phyloP scores from a whole-genome alignment of 2,888 invertebrate species.

The Phortica magna region DNA sequence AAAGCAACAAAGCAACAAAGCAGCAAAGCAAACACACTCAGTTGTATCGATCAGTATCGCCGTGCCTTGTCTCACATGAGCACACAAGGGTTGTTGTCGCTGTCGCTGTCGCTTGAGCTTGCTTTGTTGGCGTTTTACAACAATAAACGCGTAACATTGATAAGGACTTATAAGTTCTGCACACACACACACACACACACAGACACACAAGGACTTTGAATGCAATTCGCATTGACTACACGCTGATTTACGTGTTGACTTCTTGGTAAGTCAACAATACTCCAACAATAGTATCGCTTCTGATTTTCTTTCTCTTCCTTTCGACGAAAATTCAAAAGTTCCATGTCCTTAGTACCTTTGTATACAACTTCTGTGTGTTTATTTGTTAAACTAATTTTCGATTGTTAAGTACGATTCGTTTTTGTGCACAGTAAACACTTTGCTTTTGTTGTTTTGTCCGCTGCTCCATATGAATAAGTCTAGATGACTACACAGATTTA shows the following conservation, averaged over 20 bases:
- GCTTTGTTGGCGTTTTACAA: neutral
- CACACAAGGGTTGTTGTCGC: neutral
- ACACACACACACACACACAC: neutral
- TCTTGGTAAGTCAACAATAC: conserved; percentile 27
- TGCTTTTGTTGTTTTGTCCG: too few relatives aligned
- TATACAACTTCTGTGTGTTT: too few relatives aligned
- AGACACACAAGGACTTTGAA: neutral
- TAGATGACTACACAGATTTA: too few relatives aligned
- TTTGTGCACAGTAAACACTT: too few relatives aligned
- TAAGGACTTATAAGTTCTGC: neutral
- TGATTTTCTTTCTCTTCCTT: neutral
- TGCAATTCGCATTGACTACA: neutral
- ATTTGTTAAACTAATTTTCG: too few relatives aligned
- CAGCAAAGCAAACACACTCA: neutral
- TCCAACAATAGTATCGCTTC: conserved; percentile 25
- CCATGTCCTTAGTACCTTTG: too few relatives aligned
- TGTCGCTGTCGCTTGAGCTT: neutral
- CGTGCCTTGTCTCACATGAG: neutral
- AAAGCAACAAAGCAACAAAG: neutral
- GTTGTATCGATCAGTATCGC: conserved; percentile 24
- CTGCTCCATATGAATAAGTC: too few relatives aligned
- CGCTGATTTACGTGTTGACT: conserved; percentile 17
- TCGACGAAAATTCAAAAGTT: neutral
- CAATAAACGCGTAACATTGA: conserved; percentile 8
- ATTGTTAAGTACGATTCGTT: too few relatives aligned